Conservation (phyloP, 1,140 invertebrate genomes). For the Calephelis nemesis region DNA sequence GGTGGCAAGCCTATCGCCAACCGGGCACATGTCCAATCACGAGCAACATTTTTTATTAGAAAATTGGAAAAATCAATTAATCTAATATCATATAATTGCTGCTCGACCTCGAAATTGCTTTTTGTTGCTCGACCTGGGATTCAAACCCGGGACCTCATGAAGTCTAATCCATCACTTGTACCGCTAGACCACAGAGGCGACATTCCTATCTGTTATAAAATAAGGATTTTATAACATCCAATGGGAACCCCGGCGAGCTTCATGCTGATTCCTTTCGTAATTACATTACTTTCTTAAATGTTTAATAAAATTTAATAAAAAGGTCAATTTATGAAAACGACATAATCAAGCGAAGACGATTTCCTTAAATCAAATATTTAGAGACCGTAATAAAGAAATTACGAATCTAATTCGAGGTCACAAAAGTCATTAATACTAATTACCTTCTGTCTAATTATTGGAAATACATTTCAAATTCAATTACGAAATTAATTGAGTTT, state of each 20-base stretch:
- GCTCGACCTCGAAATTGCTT: no score
- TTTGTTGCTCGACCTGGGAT: no score
- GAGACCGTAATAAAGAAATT: constrained; percentile 6
- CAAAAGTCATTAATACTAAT: constrained; percentile 11
- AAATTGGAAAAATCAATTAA: no score
- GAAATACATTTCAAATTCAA: constrained; percentile 11
- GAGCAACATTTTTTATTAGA: no score
- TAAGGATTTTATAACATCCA: not conserved
- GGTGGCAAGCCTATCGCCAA: no score
- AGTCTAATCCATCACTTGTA: no score
- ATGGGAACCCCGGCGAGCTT: not conserved
- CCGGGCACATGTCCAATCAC: no score
- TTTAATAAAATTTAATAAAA: not conserved
- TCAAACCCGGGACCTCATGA: no score
- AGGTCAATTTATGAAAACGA: not conserved
- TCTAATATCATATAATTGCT: no score
- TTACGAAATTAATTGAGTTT: not conserved
- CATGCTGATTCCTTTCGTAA: not conserved
- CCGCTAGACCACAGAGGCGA: no score
- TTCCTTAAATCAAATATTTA: constrained; percentile 19
- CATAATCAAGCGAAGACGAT: constrained; percentile 1
- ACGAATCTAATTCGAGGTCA: constrained; percentile 11
- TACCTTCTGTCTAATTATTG: constrained; percentile 10
- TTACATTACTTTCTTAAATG: not conserved
- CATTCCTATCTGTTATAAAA: not conserved